A percentile compares a stretch with the other conserved stretches of the same genome.
phyloP scores from a whole-genome alignment of 2,113 vertebrate species.

The Suncus etruscus region DNA sequence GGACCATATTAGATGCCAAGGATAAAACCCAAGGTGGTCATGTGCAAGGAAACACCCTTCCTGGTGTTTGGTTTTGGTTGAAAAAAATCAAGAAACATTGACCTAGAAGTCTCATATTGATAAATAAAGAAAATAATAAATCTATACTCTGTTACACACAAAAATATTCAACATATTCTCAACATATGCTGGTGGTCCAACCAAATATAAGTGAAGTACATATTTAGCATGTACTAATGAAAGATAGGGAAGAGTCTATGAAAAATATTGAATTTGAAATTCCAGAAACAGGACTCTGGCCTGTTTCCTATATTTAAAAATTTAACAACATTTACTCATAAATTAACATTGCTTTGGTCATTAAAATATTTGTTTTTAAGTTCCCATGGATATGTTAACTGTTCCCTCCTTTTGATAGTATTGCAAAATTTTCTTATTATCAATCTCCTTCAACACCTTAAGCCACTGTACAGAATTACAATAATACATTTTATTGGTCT shows the following conservation, averaged over 20 bases:
- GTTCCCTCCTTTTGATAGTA: background rate
- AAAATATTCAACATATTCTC: background rate
- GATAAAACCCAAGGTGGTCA: too few species aligned
- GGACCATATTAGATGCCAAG: too few species aligned
- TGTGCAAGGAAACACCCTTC: too few species aligned
- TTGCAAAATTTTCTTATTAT: background rate
- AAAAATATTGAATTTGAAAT: background rate
- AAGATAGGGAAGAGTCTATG: background rate
- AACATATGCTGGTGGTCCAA: background rate
- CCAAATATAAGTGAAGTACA: background rate
- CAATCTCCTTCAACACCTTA: background rate
- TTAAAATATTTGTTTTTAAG: background rate
- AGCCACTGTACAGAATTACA: background rate
- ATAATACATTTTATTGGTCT: background rate
- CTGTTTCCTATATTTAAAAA: background rate
- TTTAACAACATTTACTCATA: background rate
- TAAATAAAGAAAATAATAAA: constrained; percentile 48
- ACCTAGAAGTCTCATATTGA: constrained; percentile 8
- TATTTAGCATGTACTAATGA: background rate
- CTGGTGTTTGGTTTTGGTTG: too few species aligned
- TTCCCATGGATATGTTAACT: background rate
- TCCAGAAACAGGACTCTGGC: background rate
- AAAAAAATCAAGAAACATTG: too few species aligned
- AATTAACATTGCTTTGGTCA: background rate
- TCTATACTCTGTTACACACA: constrained; percentile 16